Evolutionary conservation across 2,113 vertebrate species (phyloP).

Genomic region (Anhinga rufa): DNA sequence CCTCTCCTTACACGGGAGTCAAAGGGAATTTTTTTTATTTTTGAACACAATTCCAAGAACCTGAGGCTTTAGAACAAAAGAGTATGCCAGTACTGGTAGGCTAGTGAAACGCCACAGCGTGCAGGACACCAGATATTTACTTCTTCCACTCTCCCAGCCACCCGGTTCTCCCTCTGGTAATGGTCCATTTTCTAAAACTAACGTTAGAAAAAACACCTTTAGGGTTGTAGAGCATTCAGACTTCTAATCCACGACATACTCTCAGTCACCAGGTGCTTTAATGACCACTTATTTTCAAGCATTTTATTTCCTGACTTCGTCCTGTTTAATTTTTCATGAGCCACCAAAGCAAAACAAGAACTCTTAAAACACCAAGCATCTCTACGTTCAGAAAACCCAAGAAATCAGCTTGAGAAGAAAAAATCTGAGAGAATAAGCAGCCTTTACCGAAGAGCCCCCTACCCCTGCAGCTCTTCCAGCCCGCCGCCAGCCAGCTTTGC

Average conservation of each 20-base stretch:
- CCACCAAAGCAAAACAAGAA: background rate
- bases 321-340: background rate
- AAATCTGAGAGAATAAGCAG: background rate
- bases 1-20: background rate
- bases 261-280: background rate
- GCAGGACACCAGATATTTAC: background rate
- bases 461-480: background rate
- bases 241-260: background rate
- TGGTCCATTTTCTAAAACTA: background rate
- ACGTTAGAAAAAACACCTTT: background rate
- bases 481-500: background rate
- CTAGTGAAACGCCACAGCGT: background rate
- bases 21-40: background rate
- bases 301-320: background rate
- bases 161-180: background rate
- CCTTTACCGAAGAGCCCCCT: too few species aligned
- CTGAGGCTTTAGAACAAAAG: background rate
- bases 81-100: background rate
- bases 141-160: background rate
- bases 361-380: background rate
- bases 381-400: background rate
- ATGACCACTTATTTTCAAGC: background rate
- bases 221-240: background rate
- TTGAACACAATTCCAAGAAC: background rate
- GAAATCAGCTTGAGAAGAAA: background rate